Evolutionary conservation across 2,113 vertebrate species (phyloP), one percentile per base, ranked within the genome.

Genomic region (Alosa alosa): DNA sequence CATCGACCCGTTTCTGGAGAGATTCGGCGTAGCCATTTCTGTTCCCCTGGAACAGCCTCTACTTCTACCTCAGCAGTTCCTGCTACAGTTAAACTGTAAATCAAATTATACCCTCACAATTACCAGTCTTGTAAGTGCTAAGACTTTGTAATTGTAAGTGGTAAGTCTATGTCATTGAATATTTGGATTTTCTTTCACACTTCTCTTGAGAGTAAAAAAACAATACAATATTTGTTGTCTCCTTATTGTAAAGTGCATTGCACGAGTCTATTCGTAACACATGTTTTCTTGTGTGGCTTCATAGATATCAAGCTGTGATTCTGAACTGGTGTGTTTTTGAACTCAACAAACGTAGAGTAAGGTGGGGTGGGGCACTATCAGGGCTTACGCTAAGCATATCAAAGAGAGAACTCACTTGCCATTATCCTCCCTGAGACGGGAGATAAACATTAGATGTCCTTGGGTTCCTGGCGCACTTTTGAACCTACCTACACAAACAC

Each of bases 401-500:
- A 60, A 60, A 60, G 18, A 22, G 11, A 52, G 50, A 64, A 4
- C 13, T 20, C 17, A 4, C 18, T 57, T 64, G 25, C 64, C 64
- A 72, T 72, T 25, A 3, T 72, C 10, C 64, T 72, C 64, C 64
- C 64, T 13, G 64, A 72, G 64, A 72, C 15, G 9, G 64, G 25
- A 72, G 64, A 72, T 64, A 72, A 78, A 78, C 72, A 78, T 78
- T 15, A 39, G 72, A 78, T 39, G 36, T 78, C 72, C 72, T 78
- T 78, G 72, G 72, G 72, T 17, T 36, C 31, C 72, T 78, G 72
- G 10, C 36, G 72, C 72, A 78, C 72, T 78, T 78, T 78, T 78
- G 72, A 78, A 78, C 72, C 72, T 78, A 78, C 72, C 72, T 78
- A 78, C 72, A 41, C 72, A 39, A 78, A 78, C 72, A 78, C 72